Evolutionary conservation across 2,113 vertebrate genomes (phyloP), one percentile per base, ranked within the genome.

Genomic region (Talpa occidentalis): DNA sequence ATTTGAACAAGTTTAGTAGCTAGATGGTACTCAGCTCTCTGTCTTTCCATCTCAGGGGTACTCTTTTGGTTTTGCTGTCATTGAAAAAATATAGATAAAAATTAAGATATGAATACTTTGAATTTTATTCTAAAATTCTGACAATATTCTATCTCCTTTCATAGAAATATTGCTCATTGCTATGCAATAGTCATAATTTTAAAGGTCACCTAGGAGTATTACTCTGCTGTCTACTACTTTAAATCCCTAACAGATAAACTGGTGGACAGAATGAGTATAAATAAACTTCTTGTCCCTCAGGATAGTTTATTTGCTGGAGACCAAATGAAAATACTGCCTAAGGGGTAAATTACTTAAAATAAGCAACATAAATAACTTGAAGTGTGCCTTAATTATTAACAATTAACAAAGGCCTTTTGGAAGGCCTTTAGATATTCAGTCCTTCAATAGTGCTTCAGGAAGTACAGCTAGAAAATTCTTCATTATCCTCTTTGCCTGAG

Each of bases 1-100:
- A 99, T 97, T 97, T 99, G 99, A 95, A 99, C 91, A 92, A 99
- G 98, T 84, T 99, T 98, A 59, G 98, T 99, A 83, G 99, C 99
- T 92, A 99, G 98, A 84, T 98, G 99, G 97, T 99, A 99, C 10
- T 98, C 97, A 35, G 99, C 99, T 97, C 98, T 99, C 94, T 99
- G 97, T 86, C 97, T 97, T 95, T 98, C 93, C 79, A 98, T 98
- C 96, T 99, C 98, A n/a, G 98, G 98, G 85, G 99, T 98, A 94
- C 97, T 98, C 0, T 98, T 98, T 97, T 99, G 99, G 90, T 98
- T 98, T 88, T 99, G 98, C 99, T 99, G 96, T 96, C 97, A 35
- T 97, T 95, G 95, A 93, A 98, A 97, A 98, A 49, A 97, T 0
- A 96, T 0, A 70, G 2, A 79, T 37, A 37, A 32, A 70, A 76